Evolutionary conservation across 2,113 vertebrate genomes (phyloP).

Genomic region (Naja naja): DNA sequence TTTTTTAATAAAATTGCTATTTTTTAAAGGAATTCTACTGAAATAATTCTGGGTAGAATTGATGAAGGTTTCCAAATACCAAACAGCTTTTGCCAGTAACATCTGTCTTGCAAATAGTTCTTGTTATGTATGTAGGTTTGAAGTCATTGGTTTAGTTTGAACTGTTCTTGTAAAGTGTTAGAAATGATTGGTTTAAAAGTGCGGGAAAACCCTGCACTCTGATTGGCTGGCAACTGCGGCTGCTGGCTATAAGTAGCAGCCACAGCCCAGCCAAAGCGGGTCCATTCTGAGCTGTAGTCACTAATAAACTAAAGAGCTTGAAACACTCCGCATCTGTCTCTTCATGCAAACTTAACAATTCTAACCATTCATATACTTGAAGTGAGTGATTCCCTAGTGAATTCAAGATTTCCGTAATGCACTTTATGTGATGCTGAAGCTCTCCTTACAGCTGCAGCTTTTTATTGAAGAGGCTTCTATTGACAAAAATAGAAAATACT

Average conservation of each 20-base stretch:
- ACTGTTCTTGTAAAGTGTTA: too few species aligned
- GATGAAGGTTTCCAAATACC: neutral
- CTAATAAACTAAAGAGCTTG: too few species aligned
- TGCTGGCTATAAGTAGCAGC: too few species aligned
- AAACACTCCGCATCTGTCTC: too few species aligned
- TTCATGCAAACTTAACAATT: too few species aligned
- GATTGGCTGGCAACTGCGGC: too few species aligned
- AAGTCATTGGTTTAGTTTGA: too few species aligned
- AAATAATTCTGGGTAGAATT: neutral
- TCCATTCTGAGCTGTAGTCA: too few species aligned
- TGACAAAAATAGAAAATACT: neutral
- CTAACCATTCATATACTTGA: neutral
- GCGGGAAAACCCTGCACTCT: too few species aligned
- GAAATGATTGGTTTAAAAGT: too few species aligned
- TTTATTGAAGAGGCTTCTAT: neutral
- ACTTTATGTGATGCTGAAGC: neutral
- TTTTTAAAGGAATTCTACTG: neutral
- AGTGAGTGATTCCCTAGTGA: neutral
- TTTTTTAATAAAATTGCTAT: neutral
- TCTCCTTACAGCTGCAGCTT: neutral
- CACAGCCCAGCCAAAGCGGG: too few species aligned
- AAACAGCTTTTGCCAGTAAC: neutral
- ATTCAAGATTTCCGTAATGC: neutral
- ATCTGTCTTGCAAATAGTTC: neutral
- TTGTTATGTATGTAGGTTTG: too few species aligned